Conservation (phyloP, 2,797 vertebrate genomes). For the Danio albolineatus region DNA sequence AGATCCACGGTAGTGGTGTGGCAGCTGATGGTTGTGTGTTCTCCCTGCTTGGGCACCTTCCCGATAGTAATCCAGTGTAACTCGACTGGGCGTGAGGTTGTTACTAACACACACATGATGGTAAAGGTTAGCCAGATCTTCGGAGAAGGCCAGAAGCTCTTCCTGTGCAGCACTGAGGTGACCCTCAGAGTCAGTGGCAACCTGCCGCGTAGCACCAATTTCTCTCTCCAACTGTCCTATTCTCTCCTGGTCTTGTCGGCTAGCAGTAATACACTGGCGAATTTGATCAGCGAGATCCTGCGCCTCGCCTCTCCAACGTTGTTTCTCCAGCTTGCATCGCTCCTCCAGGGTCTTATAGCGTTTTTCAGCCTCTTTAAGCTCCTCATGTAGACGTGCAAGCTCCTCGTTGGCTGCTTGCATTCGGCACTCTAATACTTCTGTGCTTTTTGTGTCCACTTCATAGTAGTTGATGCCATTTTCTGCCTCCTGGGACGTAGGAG, state of each 20-base stretch:
- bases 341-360: slow-evolving; percentile 77
- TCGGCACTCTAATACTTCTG: slow-evolving; percentile 77
- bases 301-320: slow-evolving; percentile 80
- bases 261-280: slow-evolving; percentile 80
- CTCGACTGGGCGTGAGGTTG: slow-evolving; percentile 85
- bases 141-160: slow-evolving; percentile 85
- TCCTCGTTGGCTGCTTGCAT: slow-evolving; percentile 78
- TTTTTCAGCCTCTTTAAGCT: slow-evolving; percentile 77
- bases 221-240: slow-evolving; percentile 83
- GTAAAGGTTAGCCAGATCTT: slow-evolving; percentile 87
- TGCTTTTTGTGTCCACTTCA: slow-evolving; percentile 79
- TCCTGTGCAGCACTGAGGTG: slow-evolving; percentile 84
- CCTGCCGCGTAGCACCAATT: slow-evolving; percentile 79
- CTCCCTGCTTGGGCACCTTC: slow-evolving; percentile 71
- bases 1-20: slow-evolving; percentile 63
- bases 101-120: slow-evolving; percentile 87
- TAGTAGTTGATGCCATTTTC: slow-evolving; percentile 69
- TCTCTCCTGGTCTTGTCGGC: slow-evolving; percentile 82
- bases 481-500: slow-evolving; percentile 46
- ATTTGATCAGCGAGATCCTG: slow-evolving; percentile 83
- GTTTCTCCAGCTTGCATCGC: slow-evolving; percentile 79
- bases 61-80: slow-evolving; percentile 85
- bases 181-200: slow-evolving; percentile 82
- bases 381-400: slow-evolving; percentile 75
- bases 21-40: slow-evolving; percentile 63